Evolutionary conservation across 2,797 vertebrate genomes (phyloP).

Genomic region (Agapornis canus): DNA sequence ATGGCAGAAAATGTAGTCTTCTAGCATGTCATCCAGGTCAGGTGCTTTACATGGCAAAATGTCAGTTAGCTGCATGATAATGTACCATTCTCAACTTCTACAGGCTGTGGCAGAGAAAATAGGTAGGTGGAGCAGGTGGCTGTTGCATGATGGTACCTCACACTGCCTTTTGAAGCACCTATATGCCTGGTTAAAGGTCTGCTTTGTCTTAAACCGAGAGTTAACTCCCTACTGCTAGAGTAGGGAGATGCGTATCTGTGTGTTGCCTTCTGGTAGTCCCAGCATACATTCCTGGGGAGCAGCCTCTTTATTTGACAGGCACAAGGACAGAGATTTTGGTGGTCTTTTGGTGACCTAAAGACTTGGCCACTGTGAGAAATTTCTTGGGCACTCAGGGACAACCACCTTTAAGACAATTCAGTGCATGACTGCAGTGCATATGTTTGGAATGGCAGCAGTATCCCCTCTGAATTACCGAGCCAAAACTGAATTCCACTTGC

Average conservation of each 20-base stretch:
- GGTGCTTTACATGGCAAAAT: not conserved
- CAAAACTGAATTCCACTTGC: not conserved
- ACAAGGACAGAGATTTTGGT: not conserved
- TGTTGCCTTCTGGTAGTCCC: not conserved
- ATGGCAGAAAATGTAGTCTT: not conserved
- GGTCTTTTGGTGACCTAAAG: not conserved
- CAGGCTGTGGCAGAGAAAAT: not conserved
- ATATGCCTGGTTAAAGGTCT: not conserved
- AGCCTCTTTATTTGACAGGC: not conserved
- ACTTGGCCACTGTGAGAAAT: not conserved
- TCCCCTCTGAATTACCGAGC: not conserved
- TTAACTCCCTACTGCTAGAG: not conserved
- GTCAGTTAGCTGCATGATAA: not conserved
- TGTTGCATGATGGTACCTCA: not conserved
- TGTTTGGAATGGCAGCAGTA: not conserved
- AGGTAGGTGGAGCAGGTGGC: not conserved
- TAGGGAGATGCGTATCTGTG: not conserved
- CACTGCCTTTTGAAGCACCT: not conserved
- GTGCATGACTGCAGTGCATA: rapidly evolving
- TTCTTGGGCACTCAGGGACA: not conserved
- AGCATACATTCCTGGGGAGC: not conserved
- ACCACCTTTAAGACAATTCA: not conserved
- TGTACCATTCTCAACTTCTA: not conserved
- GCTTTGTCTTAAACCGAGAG: not conserved
- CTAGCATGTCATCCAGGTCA: not conserved